Evolutionary conservation across 2,888 invertebrate species (phyloP), one percentile per base, ranked within the genome.

Genomic region (Cosmorhoe ocellata): DNA sequence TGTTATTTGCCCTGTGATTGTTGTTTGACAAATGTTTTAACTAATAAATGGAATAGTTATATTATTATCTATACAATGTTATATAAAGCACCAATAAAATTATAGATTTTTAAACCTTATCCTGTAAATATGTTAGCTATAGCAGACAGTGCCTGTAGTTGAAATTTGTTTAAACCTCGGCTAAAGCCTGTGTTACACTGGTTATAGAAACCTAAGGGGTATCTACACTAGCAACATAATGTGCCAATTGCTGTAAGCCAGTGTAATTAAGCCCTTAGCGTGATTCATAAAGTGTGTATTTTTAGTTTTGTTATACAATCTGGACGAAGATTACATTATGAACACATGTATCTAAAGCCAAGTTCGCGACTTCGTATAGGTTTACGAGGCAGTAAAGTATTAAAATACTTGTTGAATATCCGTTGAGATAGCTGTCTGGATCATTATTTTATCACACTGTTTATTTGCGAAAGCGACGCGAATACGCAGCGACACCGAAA

Each of bases 121-220:
- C 66, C 66, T 77, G 75, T 72, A 76, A 64, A 78, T 73, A 77
- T 69, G 40, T 46, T 76, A 76, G 67, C 56, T 61, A 33, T 76
- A 76, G 66, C 59, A 1, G 34, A 68, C 75, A 74, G 77, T 77
- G 78, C 76, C 76, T 76, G 66, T 58, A 61, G 58, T 51, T 50
- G 41, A 42, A 45, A 56, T 56, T 61, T 10, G 34, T 38, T 45
- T 44, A 32, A 45, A 32, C 26, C 43, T 38, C 41, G 40, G 13
- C n/a, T 10, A 46, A 42, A 34, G 34, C n/a, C 41, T 38, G 6
- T 33, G 13, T 45, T 56, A 56, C 51, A 53, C 52, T 57, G 50
- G 48, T 36, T 43, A 26, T 1, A n/a, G 1, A 18, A 8, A 38
- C n/a, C 11, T 28, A 14, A n/a, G 12, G 32, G n/a, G n/a, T n/a